phyloP scores from a whole-genome alignment of 2,797 vertebrate genomes.

The Tokudaia muenninki region DNA sequence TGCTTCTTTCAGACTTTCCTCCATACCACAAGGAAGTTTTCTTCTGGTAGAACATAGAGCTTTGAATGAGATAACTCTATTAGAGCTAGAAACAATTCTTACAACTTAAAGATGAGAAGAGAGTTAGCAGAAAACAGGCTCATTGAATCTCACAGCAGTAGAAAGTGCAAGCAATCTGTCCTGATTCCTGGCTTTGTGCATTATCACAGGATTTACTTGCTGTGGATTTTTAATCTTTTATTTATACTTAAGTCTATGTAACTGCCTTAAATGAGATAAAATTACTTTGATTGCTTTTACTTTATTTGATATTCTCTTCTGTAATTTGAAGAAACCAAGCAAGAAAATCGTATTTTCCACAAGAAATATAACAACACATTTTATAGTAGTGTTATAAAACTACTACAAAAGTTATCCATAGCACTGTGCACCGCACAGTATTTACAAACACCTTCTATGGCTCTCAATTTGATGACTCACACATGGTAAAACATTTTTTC shows the following conservation, averaged over 20 bases:
- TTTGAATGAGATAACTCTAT: not conserved
- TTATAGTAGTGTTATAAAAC: not conserved
- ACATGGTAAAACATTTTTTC: not conserved
- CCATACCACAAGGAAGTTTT: not conserved
- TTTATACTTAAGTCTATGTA: not conserved
- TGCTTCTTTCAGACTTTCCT: not conserved
- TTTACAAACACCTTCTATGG: not conserved
- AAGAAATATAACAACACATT: not conserved
- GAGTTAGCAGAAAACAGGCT: not conserved
- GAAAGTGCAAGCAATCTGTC: not conserved
- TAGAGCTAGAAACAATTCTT: not conserved
- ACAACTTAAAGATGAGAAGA: not conserved
- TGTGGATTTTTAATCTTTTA: not conserved
- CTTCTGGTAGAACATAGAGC: not conserved
- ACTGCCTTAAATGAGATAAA: not conserved
- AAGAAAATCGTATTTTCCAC: slow-evolving; percentile 2
- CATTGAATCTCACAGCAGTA: not conserved
- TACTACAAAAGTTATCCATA: slow-evolving; percentile 8
- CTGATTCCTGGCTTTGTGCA: not conserved
- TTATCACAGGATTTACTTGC: not conserved
- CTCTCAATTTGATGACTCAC: not conserved
- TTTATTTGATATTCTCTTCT: slow-evolving; percentile 40
- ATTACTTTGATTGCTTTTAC: not conserved
- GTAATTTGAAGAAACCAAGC: not conserved
- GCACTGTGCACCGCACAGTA: not conserved